phyloP scores from a whole-genome alignment of 2,888 invertebrate genomes.

The Ecliptopera silaceata region DNA sequence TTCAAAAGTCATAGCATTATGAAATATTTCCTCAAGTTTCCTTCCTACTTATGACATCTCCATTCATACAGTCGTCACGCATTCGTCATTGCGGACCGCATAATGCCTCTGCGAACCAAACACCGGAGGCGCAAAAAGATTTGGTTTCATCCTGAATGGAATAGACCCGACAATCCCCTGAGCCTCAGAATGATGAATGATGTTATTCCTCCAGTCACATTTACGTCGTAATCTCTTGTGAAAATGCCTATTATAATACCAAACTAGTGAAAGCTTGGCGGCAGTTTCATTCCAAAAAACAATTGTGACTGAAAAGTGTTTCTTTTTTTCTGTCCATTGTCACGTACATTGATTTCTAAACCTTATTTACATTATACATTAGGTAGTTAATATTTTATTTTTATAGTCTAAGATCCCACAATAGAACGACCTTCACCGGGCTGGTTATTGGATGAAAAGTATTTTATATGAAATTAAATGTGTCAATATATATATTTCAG shows the following conservation, averaged over 20 bases:
- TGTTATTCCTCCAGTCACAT: slow-evolving; percentile 73
- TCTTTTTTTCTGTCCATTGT: too few relatives aligned
- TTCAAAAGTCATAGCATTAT: slow-evolving; percentile 3
- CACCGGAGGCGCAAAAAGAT: slow-evolving; percentile 66
- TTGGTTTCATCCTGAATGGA: slow-evolving; percentile 68
- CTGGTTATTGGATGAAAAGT: too few relatives aligned
- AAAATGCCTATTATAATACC: slow-evolving; percentile 36
- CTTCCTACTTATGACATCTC: slow-evolving; percentile 40
- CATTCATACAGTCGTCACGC: slow-evolving; percentile 46
- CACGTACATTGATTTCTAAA: too few relatives aligned
- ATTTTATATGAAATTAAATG: too few relatives aligned
- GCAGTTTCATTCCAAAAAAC: not conserved
- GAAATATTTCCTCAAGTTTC: slow-evolving; percentile 36
- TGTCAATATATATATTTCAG: too few relatives aligned
- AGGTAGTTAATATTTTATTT: too few relatives aligned
- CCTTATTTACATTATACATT: too few relatives aligned
- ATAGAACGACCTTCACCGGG: too few relatives aligned
- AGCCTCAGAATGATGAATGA: slow-evolving; percentile 74
- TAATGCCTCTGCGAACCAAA: slow-evolving; percentile 57
- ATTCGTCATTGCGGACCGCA: slow-evolving; percentile 53
- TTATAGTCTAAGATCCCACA: too few relatives aligned
- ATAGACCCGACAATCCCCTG: slow-evolving; percentile 68
- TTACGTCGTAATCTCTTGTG: slow-evolving; percentile 60
- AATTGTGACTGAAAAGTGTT: not conserved
- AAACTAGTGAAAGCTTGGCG: slow-evolving; percentile 22